A percentile compares a stretch with the other conserved stretches of the same genome.
Conservation (phyloP, 1,140 invertebrate species). For the Archivesica marissinica region DNA sequence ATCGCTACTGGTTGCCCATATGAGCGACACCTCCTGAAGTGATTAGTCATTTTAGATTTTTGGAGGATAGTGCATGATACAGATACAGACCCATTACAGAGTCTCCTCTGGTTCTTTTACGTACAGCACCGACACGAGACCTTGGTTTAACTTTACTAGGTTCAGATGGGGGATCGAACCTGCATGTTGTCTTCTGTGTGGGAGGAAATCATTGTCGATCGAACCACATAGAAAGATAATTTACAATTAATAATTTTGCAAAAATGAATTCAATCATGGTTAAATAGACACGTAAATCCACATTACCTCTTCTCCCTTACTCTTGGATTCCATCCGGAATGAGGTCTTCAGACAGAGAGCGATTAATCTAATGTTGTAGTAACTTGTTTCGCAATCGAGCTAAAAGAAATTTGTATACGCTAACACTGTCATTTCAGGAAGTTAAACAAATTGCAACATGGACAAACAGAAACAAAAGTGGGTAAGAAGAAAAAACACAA, state of each 20-base stretch:
- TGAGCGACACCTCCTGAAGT: too few relatives aligned
- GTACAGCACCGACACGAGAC: too few relatives aligned
- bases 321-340: neutral
- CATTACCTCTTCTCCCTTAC: neutral
- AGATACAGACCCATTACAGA: too few relatives aligned
- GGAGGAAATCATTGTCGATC: too few relatives aligned
- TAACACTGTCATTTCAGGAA: conserved; percentile 85
- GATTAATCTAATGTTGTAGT: neutral
- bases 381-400: neutral
- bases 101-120: too few relatives aligned
- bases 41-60: too few relatives aligned
- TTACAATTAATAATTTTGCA: neutral
- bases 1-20: too few relatives aligned
- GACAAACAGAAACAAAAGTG: conserved; percentile 82
- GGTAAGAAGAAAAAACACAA: conserved; percentile 78
- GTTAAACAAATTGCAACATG: conserved; percentile 90
- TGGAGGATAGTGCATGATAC: too few relatives aligned
- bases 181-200: too few relatives aligned
- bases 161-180: too few relatives aligned
- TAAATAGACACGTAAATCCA: neutral
- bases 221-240: too few relatives aligned
- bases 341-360: neutral
- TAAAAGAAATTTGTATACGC: neutral
- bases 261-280: neutral
- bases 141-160: too few relatives aligned